Evolutionary conservation across 2,888 invertebrate genomes (phyloP).

Genomic region (Anthoptus insignis): DNA sequence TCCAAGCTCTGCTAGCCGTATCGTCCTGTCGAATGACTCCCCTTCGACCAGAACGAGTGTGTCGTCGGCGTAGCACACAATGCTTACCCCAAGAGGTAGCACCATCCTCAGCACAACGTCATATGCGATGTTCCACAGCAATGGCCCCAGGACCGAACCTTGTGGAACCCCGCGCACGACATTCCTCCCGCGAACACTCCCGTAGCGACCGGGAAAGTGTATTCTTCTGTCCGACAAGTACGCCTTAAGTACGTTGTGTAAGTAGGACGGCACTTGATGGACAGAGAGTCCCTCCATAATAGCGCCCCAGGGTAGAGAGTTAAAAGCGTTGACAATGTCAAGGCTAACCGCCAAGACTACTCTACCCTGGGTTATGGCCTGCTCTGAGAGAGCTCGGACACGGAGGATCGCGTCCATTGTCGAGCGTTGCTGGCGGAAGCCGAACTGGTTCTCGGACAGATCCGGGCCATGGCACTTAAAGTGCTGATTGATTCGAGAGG

Average conservation of each 20-base stretch:
- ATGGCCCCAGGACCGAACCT: no score
- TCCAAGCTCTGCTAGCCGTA: not conserved
- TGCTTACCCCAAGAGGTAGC: not conserved
- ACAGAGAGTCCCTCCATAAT: not conserved
- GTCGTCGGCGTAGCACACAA: conserved; percentile 26
- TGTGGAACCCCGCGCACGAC: no score
- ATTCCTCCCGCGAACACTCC: not conserved
- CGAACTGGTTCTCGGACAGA: conserved; percentile 18
- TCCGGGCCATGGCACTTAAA: not conserved
- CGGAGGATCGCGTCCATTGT: conserved; percentile 34
- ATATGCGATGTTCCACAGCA: no score
- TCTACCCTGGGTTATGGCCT: conserved; percentile 21
- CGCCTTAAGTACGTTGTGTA: not conserved
- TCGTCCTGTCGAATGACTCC: not conserved
- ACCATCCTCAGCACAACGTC: not conserved
- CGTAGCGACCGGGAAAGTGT: conserved; percentile 3
- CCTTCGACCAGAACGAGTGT: conserved; percentile 14
- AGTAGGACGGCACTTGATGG: not conserved
- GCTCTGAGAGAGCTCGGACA: not conserved
- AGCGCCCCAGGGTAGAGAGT: not conserved
- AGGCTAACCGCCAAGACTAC: conserved; percentile 37
- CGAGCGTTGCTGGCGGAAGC: conserved; percentile 18
- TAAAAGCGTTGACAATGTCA: no score
- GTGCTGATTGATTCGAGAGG: not conserved
- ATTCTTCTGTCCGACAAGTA: not conserved